Base-by-base conservation (phyloP, 2,113 vertebrate species). In the Ctenodactylus gundi region DNA sequence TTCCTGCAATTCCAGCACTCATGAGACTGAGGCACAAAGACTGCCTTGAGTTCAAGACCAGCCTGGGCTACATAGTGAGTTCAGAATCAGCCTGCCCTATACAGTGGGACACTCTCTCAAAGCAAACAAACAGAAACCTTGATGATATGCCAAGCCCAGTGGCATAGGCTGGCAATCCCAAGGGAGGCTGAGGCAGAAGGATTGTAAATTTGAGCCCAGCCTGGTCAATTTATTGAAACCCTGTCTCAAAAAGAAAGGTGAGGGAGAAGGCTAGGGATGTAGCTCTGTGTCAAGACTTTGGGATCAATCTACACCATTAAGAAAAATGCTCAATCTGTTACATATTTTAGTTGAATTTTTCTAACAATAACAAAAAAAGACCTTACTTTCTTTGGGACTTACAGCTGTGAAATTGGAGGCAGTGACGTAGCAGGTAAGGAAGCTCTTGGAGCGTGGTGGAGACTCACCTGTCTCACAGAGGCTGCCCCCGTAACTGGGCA, bases 401-500 rank as follows among this genome's bases (percentile, higher is more conserved):
- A 49, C 0, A 27, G 75, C 5, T 62, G 20, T 2, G 31, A 23
- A 80, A 60, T 4, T 53, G 51, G 67, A 64, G 57, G 34, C 3
- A 15, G 53, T 65, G 67, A 31, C 36, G 39, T 1, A 25, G 3
- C 2, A 5, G 6, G 29, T 4, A 41, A 8, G 65, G 39, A 7
- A 36, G 39, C 0, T 0, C n/a, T 0, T 3, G 6, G 34, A 34
- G 39, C 58, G 31, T 17, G 8, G 15, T 3, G 15, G 65, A 77
- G 6, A 41, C 93, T 83, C 87, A 99, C 99, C 99, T 99, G 99
- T 99, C 91, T 99, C 99, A 8, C 99, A 99, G 29, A 98, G 98
- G 96, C 98, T 99, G 94, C 99, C 99, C 0, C 99, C 99, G 0
- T 99, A 99, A 98, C 99, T 99, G 97, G 99, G 99, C 95, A 99